These are phyloP conservation scores for Anas platyrhynchos DNA, from an alignment of 2,113 vertebrate genomes.

Conservation along the genomic window DNA sequence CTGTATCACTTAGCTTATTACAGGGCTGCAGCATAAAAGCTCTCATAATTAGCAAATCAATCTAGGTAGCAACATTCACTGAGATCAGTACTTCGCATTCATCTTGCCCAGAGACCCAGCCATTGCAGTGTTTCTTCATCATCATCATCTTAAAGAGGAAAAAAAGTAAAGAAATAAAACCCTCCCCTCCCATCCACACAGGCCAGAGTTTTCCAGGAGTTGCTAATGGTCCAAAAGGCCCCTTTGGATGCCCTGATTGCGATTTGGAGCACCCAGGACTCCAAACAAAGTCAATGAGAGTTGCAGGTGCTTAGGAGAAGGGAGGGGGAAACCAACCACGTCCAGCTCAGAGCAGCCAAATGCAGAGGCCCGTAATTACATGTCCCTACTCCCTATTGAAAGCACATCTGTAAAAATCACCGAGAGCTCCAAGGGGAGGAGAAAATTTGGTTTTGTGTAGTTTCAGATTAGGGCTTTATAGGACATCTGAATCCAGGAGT, in stretches of 20 bases:
- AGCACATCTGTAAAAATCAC: conserved; percentile 58
- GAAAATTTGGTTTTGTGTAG: not conserved
- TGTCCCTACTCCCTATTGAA: not conserved
- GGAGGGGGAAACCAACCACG: not conserved
- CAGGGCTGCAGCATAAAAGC: conserved; percentile 14
- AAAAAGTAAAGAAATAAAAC: not conserved
- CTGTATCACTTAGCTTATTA: conserved; percentile 35
- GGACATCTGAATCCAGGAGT: not conserved
- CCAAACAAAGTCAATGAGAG: conserved; percentile 54
- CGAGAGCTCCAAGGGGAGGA: not conserved
- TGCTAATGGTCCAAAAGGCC: not conserved
- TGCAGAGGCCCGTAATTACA: conserved; percentile 34
- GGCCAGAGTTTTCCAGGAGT: conserved; percentile 4
- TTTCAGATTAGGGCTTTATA: conserved; percentile 6
- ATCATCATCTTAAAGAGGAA: not conserved
- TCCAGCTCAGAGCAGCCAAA: conserved; percentile 32
- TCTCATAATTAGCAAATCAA: conserved; percentile 36
- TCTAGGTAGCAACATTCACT: not conserved
- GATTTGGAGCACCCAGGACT: not conserved
- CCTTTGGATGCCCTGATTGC: not conserved
- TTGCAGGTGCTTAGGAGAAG: conserved; percentile 8
- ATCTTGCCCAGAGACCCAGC: not conserved
- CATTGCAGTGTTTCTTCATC: not conserved
- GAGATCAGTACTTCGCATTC: not conserved
- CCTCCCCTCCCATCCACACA: not conserved